Base-by-base conservation (phyloP, 2,888 invertebrate genomes). In the Chymomyza procnemis region DNA sequence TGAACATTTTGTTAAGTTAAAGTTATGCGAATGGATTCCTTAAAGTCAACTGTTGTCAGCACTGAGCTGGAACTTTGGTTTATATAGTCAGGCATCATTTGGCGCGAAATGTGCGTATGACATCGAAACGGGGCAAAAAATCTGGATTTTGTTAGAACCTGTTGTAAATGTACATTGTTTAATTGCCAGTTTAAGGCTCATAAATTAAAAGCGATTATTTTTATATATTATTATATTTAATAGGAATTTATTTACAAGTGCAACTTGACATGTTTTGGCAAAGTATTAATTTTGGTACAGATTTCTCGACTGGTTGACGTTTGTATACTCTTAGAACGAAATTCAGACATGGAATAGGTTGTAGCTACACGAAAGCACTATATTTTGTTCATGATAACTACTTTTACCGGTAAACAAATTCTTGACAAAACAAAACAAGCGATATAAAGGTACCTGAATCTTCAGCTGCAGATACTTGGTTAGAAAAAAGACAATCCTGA, bases 1-100 rank as follows among this genome's bases (percentile, higher is more conserved):
- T 85, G 14, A 75, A 72, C 88, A 88, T 88, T 64, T 26, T 70
- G 69, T n/a, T 12, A 12, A 41, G 34, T 2, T 12, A 41, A 26
- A 12, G 6, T 12, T 12, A 41, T 41, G 12, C 34, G 34, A 12
- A 41, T 41, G 3, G 34, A 41, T 41, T 12, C 34, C 34, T 41
- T 16, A 54, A 9, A 57, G 26, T 26, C 55, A 72, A 85, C 72
- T 79, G 70, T 48, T 83, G 67, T 19, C 55, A 48, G 5, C 47
- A 62, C 61, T 21, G 56, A 21, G 62, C 4, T 57, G 8, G 50
- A 4, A 60, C 52, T 8, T 70, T 62, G 54, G 57, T 70, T 74
- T 85, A 75, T 83, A 85, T 85, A 80, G 30, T 1, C 9, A 52
- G 34, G 16, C 12, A 2, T 1, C 12, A 41, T 12, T 41, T 41